Evolutionary conservation across 2,797 vertebrate species (phyloP).

Genomic region (Gymnothorax reevesii): DNA sequence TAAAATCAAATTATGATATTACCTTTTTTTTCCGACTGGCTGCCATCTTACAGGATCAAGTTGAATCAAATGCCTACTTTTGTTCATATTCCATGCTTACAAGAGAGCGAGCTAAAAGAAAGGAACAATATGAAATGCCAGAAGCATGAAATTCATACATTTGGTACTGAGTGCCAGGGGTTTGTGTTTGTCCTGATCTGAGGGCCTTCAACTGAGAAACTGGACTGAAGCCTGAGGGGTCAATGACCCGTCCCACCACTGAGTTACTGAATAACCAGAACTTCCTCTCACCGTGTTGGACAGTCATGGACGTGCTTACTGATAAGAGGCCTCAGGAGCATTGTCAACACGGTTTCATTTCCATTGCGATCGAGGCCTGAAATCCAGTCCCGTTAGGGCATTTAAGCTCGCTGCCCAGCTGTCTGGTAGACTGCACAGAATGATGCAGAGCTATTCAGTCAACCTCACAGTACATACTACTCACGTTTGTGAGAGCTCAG

Average conservation of each 20-base stretch:
- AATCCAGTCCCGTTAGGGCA: not conserved
- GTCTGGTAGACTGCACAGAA: too few relatives aligned
- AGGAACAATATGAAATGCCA: not conserved
- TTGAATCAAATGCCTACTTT: slow-evolving; percentile 34
- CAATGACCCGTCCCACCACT: not conserved
- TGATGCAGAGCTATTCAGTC: too few relatives aligned
- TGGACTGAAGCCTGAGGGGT: slow-evolving; percentile 8
- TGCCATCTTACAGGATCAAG: slow-evolving; percentile 65
- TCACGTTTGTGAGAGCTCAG: too few relatives aligned
- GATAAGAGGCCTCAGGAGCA: not conserved
- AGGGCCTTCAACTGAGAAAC: not conserved
- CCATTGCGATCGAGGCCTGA: slow-evolving; percentile 3
- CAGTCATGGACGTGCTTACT: not conserved
- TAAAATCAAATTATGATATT: too few relatives aligned
- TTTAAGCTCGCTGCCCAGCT: too few relatives aligned
- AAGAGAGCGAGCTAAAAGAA: slow-evolving; percentile 37
- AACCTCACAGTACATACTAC: too few relatives aligned
- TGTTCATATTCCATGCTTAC: slow-evolving; percentile 48
- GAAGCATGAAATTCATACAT: not conserved
- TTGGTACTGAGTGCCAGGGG: not conserved
- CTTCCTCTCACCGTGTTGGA: not conserved
- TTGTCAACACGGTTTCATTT: not conserved
- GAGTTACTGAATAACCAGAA: not conserved
- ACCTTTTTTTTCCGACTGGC: not conserved
- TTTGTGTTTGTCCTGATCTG: not conserved